Conservation (phyloP, 2,113 vertebrate genomes). For the Corythornis vintsioides region DNA sequence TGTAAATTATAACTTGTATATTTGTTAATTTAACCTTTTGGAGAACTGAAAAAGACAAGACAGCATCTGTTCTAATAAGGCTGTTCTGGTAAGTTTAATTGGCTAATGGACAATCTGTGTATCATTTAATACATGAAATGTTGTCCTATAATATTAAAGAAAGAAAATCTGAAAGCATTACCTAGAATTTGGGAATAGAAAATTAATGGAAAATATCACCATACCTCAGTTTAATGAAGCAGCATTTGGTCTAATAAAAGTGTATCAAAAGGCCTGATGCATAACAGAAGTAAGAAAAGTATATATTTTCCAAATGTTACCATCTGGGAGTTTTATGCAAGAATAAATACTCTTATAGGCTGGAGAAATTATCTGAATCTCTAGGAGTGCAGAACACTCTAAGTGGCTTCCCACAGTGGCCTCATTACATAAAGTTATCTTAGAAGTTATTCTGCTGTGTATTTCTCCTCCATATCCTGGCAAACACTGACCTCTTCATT, state of each 20-base stretch:
- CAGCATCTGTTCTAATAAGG: not conserved
- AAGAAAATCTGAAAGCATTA: not conserved
- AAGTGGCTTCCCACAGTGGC: not conserved
- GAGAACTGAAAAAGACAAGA: not conserved
- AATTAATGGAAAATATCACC: not conserved
- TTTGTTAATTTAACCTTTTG: not conserved
- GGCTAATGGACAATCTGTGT: not conserved
- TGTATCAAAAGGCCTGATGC: not conserved
- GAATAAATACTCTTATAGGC: not conserved
- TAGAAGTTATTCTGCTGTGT: not conserved
- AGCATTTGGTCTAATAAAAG: not conserved
- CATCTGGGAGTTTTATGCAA: conserved; percentile 18
- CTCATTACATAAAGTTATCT: not conserved
- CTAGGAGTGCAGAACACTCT: not conserved
- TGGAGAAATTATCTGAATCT: not conserved
- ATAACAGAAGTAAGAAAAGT: not conserved
- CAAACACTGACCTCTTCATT: not conserved
- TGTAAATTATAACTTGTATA: not conserved
- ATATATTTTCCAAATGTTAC: not conserved
- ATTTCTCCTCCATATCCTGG: not conserved
- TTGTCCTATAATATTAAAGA: not conserved
- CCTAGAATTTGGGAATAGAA: not conserved
- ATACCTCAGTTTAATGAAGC: not conserved
- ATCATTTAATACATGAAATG: not conserved
- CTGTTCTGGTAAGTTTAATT: not conserved